Base-by-base conservation (phyloP, 2,797 vertebrate genomes). In the Hirundo rustica region DNA sequence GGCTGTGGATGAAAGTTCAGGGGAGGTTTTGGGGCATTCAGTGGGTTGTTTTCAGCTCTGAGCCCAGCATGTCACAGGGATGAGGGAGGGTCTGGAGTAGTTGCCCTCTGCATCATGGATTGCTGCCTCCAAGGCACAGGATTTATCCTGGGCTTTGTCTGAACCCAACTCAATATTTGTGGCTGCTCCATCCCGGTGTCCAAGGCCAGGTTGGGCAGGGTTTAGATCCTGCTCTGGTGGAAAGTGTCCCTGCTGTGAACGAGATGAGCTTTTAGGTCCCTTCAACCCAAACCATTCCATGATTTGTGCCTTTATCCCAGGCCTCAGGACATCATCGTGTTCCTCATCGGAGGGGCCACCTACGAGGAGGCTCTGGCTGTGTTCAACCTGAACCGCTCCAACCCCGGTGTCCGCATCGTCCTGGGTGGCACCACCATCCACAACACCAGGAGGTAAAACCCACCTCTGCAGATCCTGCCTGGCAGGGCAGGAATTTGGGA, bases 281-380 rank as follows among this genome's bases (percentile, higher is more conserved):
- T 84, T 45, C 18, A 10, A 5, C 9, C 40, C 60, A 23, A 25
- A 23, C 40, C 51, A 32, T 13, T 27, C 16, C 60, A 4, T 25
- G 66, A 7, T 54, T 21, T 53, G 30, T 84, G 79, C 65, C 40
- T 19, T 19, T 5, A 1, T 34, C 30, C 60, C 80, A 90, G 99
- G 95, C 99, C 99, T 67, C 99, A 99, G 92, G 99, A 99, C 76
- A 99, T 99, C 44, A 96, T 99, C 1, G 98, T 99, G 44, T 99
- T 99, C 73, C 38, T 99, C 38, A 99, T 99, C 0, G 99, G 99
- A 44, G 99, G 99, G 29, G 98, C 98, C 27, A 99, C 98, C 0
- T 99, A 99, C 3, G 99, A 99, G 92, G 99, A 99, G 96, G 99
- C 99, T 2, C 98, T 99, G 73, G 91, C 98, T 0, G 99, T 99